Base-by-base conservation (phyloP, 1,140 invertebrate species). In the Pseudomyrmex cubaensis region DNA sequence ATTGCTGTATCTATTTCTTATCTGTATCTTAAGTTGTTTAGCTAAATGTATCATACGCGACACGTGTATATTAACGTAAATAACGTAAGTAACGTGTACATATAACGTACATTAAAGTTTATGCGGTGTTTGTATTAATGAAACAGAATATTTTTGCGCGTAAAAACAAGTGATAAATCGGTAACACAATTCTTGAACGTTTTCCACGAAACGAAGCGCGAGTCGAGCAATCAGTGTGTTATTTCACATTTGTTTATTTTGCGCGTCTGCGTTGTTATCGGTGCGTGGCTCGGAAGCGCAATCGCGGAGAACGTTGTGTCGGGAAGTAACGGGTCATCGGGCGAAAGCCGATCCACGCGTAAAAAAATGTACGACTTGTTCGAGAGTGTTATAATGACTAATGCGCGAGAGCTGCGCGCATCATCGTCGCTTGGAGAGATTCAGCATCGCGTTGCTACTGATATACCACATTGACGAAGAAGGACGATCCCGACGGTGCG, bases 351-450 rank as follows among this genome's bases (percentile, higher is more conserved):
- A 35, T 2, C 10, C 56, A 9, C 48, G n/a, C 59, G n/a, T 70
- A 44, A 82, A 90, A 91, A 93, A 93, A 35, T 35, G 35, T 87
- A 91, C 87, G 87, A 91, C 88, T 89, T 82, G 89, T 83, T 35
- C 70, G 86, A 89, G 91, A 93, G 92, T 92, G 92, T 92, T 92
- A 91, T 91, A 91, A 92, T 92, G 91, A 92, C 90, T 92, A 89
- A 92, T 92, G 89, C 88, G 86, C 35, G 35, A 35, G 35, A 76
- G 57, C 35, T 50, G 61, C 61, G 50, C 50, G 80, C 62, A n/a
- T 52, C 46, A 52, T 48, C 54, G 48, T 74, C 46, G 25, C 17
- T 1, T 5, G 35, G 35, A 35, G 35, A 57, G 20, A 75, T 25
- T 63, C 46, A 48, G n/a, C 57, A n/a, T 25, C 48, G 25, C 46